Conservation (phyloP, 2,113 vertebrate species). For the Cromileptes altivelis region DNA sequence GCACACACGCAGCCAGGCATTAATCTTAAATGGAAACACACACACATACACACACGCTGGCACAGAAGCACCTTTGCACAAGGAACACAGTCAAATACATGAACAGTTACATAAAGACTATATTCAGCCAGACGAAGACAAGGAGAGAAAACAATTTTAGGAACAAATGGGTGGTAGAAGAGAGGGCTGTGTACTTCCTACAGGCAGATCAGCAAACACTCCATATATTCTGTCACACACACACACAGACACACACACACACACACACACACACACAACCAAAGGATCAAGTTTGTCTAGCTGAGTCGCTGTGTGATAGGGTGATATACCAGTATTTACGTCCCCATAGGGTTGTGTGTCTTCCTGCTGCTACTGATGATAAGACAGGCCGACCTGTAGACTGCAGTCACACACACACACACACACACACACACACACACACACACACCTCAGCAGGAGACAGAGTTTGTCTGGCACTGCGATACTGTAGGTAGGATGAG, state of each 20-base stretch:
- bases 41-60: neutral
- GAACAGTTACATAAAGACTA: constrained; percentile 1
- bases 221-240: neutral
- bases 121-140: constrained; percentile 4
- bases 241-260: neutral
- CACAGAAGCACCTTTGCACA: neutral
- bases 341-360: constrained; percentile 31
- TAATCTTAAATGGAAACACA: neutral
- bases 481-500: neutral
- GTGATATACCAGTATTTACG: constrained; percentile 10
- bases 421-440: neutral
- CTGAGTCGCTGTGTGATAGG: neutral
- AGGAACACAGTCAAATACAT: neutral
- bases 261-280: neutral
- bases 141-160: neutral
- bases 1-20: neutral
- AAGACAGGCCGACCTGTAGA: constrained; percentile 13
- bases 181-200: neutral
- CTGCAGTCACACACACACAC: constrained; percentile 4
- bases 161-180: neutral
- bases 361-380: constrained; percentile 26
- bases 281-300: neutral
- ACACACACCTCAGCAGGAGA: constrained; percentile 3
- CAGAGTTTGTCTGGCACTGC: neutral
- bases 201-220: neutral